A percentile compares a stretch with the other conserved stretches of the same genome.
phyloP scores from a whole-genome alignment of 2,113 vertebrate genomes.

The Lagopus muta region DNA sequence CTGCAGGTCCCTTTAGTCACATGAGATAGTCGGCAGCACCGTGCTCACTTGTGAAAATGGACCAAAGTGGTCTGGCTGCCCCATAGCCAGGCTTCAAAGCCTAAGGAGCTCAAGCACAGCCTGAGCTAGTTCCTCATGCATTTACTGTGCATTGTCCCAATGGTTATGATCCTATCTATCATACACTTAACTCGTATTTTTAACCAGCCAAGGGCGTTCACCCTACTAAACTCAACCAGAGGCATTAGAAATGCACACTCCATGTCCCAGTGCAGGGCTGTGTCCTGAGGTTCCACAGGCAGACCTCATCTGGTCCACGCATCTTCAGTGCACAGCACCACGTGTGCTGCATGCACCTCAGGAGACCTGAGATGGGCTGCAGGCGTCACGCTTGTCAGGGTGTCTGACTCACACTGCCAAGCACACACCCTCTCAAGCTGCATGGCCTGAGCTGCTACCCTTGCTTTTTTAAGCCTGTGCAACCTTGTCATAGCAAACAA shows the following conservation, averaged over 20 bases:
- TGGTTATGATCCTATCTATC: not conserved
- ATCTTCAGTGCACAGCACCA: accelerated
- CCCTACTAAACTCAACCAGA: not conserved
- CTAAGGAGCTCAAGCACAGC: not conserved
- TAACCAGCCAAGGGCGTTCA: not conserved
- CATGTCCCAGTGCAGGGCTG: not conserved
- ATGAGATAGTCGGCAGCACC: not conserved
- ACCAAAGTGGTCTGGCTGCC: not conserved
- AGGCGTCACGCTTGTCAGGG: accelerated
- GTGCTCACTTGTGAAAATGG: not conserved
- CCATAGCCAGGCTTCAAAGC: not conserved
- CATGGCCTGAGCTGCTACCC: not conserved
- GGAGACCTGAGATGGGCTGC: not conserved
- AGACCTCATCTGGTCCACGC: not conserved
- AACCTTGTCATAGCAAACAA: not conserved
- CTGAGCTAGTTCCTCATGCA: not conserved
- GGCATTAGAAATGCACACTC: not conserved
- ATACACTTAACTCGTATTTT: not conserved
- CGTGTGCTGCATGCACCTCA: accelerated
- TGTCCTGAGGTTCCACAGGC: not conserved
- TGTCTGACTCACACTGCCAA: accelerated
- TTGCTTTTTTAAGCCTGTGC: not conserved
- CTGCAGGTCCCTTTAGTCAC: not conserved
- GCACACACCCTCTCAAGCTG: not conserved
- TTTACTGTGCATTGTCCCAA: not conserved